Base-by-base conservation (phyloP, 2,797 vertebrate species). In the Nothura maculosa region DNA sequence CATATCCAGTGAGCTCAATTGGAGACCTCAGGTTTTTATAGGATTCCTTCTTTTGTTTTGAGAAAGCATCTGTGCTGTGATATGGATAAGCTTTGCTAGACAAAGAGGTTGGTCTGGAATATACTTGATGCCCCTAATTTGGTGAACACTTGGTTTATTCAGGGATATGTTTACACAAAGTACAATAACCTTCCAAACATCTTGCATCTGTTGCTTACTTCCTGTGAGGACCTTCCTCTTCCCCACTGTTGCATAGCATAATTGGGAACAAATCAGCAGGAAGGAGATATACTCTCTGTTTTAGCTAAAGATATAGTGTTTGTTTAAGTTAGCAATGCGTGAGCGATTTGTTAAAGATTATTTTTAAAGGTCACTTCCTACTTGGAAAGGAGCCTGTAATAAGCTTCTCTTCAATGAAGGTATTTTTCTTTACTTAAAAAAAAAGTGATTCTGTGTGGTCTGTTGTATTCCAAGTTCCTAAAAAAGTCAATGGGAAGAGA, bases 311-410 rank as follows among this genome's bases (percentile, higher is more conserved):
- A 47, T 74, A 75, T 90, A 87, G 8, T 87, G 83, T 86, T 95
- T 95, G 87, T 94, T 95, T 87, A 93, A 94, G 70, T 93, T 95
- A 91, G 79, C 2, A 3, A 69, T 82, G 91, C 3, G 0, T 85
- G 91, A 93, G 81, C 86, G 81, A 34, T 85, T 94, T 93, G 64
- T 75, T 90, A 79, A 91, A 91, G 92, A 90, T 85, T 93, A 82
- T 75, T 92, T 93, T 88, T 93, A 90, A 96, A 95, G 89, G 87
- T 96, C 93, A 96, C 67, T 94, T 97, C 94, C 94, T 91, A 60
- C 80, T 96, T 94, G 85, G 90, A 96, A 93, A 82, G 8, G 32
- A 83, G 87, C 91, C 92, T 90, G 74, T 45, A 94, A 92, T 91
- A 85, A 94, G 69, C 19, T 81, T 88, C 48, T 85, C 43, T 87